Evolutionary conservation across 2,113 vertebrate species (phyloP).

Genomic region (Stegastes partitus): DNA sequence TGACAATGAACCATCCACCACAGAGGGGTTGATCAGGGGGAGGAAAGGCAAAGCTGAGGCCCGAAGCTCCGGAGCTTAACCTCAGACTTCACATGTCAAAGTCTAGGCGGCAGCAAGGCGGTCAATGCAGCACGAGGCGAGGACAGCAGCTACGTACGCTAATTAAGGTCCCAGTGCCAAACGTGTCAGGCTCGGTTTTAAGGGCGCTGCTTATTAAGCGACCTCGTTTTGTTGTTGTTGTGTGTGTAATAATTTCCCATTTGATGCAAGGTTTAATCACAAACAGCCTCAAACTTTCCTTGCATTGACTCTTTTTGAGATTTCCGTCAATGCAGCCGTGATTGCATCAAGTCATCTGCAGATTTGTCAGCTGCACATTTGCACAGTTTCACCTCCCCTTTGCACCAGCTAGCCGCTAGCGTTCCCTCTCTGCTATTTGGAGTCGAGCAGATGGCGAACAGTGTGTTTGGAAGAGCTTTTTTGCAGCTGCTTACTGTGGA

Average conservation of each 20-base stretch:
- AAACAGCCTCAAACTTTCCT: neutral
- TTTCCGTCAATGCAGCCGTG: neutral
- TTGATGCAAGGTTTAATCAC: neutral
- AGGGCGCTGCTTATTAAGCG: neutral
- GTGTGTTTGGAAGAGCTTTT: slow-evolving; percentile 1
- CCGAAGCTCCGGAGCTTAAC: slow-evolving; percentile 52
- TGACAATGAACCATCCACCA: slow-evolving; percentile 72
- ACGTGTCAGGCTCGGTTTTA: slow-evolving; percentile 6
- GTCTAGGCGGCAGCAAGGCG: slow-evolving; percentile 3
- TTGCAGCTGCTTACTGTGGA: slow-evolving; percentile 9
- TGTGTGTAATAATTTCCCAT: neutral
- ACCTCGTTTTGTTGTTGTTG: neutral
- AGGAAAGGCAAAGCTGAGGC: slow-evolving; percentile 47
- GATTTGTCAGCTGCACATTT: neutral
- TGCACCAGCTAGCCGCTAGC: neutral
- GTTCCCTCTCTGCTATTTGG: neutral
- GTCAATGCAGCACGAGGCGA: slow-evolving; percentile 39
- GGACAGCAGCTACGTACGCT: slow-evolving; percentile 1
- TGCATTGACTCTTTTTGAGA: neutral
- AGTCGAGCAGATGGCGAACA: neutral
- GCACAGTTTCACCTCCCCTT: neutral
- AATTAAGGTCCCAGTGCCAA: slow-evolving; percentile 17
- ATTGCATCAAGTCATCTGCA: neutral
- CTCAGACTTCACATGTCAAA: slow-evolving; percentile 52
- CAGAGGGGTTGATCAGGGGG: slow-evolving; percentile 65